Conservation (phyloP, 2,113 vertebrate genomes). For the Cavia aperea region DNA sequence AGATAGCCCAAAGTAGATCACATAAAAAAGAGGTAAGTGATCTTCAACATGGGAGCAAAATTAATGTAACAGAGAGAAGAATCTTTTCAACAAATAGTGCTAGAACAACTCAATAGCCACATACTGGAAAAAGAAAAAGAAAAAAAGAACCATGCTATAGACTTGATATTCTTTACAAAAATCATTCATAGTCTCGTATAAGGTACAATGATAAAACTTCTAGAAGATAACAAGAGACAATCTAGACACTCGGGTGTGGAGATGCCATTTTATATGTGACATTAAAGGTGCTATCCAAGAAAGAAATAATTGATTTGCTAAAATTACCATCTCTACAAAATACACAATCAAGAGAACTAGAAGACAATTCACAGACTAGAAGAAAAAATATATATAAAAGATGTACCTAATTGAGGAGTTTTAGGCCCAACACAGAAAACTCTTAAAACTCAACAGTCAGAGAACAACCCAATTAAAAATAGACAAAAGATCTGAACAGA, state of each 20-base stretch:
- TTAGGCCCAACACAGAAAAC: not conserved
- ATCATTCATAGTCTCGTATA: not conserved
- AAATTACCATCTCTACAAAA: not conserved
- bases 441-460: not conserved
- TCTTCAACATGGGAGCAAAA: not conserved
- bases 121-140: not conserved
- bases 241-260: not conserved
- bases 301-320: not conserved
- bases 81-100: not conserved
- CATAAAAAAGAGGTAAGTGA: slow-evolving; percentile 20
- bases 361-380: not conserved
- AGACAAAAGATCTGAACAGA: not conserved
- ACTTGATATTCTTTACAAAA: not conserved
- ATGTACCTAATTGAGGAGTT: not conserved
- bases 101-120: not conserved
- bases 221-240: not conserved
- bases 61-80: not conserved
- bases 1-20: not conserved
- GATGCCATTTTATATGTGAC: not conserved
- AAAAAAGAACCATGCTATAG: not conserved
- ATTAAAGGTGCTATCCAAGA: not conserved
- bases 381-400: not conserved
- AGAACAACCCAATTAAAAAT: not conserved
- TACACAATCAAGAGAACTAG: not conserved
- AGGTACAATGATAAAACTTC: not conserved